Evolutionary conservation across 2,797 vertebrate genomes (phyloP).

Genomic region (Lepidocolaptes lacrymiger): DNA sequence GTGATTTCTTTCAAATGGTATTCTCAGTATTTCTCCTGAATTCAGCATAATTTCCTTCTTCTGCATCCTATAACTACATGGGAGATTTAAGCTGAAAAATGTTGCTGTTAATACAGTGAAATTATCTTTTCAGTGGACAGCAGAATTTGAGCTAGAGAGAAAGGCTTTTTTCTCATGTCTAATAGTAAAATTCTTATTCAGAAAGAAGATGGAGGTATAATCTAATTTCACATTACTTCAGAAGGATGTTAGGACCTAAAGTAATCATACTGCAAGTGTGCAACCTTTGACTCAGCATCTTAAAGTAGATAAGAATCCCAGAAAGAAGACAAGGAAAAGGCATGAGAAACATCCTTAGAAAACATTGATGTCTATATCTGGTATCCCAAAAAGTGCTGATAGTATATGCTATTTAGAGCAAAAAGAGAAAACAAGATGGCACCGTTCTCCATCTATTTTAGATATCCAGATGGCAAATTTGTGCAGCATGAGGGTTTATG

Average conservation of each 20-base stretch:
- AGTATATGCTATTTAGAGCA: neutral
- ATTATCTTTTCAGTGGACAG: neutral
- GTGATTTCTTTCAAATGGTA: neutral
- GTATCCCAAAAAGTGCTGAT: neutral
- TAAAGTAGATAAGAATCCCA: neutral
- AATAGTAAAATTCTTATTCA: neutral
- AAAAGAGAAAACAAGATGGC: neutral
- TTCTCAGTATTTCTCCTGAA: neutral
- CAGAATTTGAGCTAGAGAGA: neutral
- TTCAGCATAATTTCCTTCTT: neutral
- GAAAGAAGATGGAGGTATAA: neutral
- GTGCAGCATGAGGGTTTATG: fast-evolving
- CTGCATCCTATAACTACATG: neutral
- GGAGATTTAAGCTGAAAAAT: neutral
- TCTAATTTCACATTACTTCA: neutral
- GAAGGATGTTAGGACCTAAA: neutral
- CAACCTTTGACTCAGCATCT: neutral
- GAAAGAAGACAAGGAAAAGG: neutral
- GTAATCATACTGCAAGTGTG: neutral
- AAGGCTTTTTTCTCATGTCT: neutral
- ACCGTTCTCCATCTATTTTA: neutral
- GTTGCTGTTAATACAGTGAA: neutral
- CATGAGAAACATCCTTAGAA: neutral
- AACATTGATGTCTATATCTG: neutral
- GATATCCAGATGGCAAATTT: neutral